Evolutionary conservation across 2,113 vertebrate genomes (phyloP), one percentile per base, ranked within the genome.

Genomic region (Myotis yumanensis): DNA sequence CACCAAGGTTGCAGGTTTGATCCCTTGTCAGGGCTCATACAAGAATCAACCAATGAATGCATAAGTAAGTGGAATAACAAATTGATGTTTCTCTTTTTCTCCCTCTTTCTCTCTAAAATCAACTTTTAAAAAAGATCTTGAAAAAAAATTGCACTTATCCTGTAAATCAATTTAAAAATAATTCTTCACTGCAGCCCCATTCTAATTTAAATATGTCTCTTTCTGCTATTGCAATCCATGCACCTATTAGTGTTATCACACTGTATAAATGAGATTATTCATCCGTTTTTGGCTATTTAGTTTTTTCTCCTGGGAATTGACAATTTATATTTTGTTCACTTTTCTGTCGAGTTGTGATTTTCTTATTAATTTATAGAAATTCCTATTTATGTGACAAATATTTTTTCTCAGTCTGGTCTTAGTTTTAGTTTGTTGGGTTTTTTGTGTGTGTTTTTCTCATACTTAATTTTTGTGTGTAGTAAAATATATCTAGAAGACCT

Each of bases 141-240:
- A 32, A 64, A 64, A 32, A 12, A 48, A 73, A 81, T 73, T 35
- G 43, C 35, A 86, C 23, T 81, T 22, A 73, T 66, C 17, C 43
- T 81, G 71, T 66, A 90, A 86, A 30, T 85, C 52, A 32, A 30
- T n/a, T 90, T 90, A 64, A 86, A n/a, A 85, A 87, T 92, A 69
- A n/a, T 48, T 80, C 25, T 82, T 82, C 57, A 48, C 37, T 48
- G 48, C 11, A 51, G 40, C 51, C 17, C 71, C 32, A 51, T 37
- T 84, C 48, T 82, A 75, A 87, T 59, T 76, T 68, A 69, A 28
- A 69, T n/a, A 88, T 18, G 11, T 57, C 4, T 83, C 57, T 91
- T 82, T 87, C 20, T 92, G 37, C 51, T 77, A 1, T 54, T 76
- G 35, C 57, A 82, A 17, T 76, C 40, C 25, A 35, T 37, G 20